Percentiles rank a stretch among this genome's conserved stretches.
These are phyloP conservation scores for Stegodyphus dumicola DNA, from an alignment of 1,140 invertebrate genomes.

Conservation along the genomic window DNA sequence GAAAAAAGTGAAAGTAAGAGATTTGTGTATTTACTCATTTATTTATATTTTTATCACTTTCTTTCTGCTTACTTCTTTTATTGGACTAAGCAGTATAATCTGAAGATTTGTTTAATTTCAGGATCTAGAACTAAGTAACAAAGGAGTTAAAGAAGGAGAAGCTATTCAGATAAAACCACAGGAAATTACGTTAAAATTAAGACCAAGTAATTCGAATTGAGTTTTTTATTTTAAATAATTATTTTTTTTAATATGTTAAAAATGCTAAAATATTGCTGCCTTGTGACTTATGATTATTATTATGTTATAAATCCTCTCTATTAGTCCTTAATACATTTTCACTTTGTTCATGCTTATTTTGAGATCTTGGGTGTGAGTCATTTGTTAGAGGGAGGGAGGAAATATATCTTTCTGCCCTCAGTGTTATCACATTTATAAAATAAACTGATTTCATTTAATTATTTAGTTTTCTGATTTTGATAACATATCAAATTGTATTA, in stretches of 20 bases:
- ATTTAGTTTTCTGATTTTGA: too few relatives aligned
- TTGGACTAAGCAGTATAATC: neutral
- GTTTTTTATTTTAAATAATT: neutral
- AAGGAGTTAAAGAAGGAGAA: conserved; percentile 59
- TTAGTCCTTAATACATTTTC: too few relatives aligned
- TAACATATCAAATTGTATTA: too few relatives aligned
- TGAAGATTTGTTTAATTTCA: neutral
- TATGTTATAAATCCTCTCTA: too few relatives aligned
- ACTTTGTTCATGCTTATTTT: too few relatives aligned
- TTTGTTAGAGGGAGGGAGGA: too few relatives aligned
- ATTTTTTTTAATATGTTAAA: neutral
- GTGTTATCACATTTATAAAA: too few relatives aligned
- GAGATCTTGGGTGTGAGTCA: too few relatives aligned
- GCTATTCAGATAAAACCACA: conserved; percentile 65
- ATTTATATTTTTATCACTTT: neutral
- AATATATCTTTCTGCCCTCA: too few relatives aligned
- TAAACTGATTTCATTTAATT: too few relatives aligned
- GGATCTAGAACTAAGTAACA: conserved; percentile 60
- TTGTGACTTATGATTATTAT: neutral
- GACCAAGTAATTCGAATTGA: conserved; percentile 52
- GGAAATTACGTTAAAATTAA: conserved; percentile 61
- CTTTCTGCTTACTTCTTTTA: neutral
- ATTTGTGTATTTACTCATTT: neutral
- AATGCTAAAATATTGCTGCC: neutral
- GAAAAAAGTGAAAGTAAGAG: conserved; percentile 40